A percentile compares a stretch with the other conserved stretches of the same genome.
phyloP scores from a whole-genome alignment of 2,113 vertebrate genomes.

The Lophochroa leadbeateri region DNA sequence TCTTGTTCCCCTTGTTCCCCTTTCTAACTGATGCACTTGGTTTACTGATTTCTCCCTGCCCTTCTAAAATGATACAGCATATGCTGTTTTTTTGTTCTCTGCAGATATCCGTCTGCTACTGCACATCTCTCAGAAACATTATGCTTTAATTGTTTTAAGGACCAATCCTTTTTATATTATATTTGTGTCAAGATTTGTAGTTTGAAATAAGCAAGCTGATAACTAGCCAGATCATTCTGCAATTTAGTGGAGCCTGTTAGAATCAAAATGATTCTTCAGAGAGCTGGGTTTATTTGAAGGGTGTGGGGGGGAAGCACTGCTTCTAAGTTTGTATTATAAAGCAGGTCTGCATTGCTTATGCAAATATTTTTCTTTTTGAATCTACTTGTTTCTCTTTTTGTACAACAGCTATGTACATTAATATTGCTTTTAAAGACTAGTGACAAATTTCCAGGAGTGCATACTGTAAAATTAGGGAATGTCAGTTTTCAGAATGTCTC shows the following conservation, averaged over 20 bases:
- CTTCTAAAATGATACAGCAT: neutral
- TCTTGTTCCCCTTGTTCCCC: neutral
- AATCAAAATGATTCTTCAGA: slow-evolving; percentile 22
- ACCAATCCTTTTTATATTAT: neutral
- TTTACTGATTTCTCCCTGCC: neutral
- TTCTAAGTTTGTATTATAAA: neutral
- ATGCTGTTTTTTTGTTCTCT: neutral
- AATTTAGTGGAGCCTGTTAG: neutral
- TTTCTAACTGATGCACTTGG: neutral
- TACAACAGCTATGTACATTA: neutral
- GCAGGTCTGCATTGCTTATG: neutral
- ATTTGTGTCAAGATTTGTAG: neutral
- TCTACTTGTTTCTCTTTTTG: neutral
- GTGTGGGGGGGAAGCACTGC: neutral
- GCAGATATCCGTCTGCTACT: neutral
- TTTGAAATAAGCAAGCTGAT: neutral
- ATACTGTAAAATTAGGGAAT: slow-evolving; percentile 27
- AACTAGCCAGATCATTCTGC: neutral
- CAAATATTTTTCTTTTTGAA: neutral
- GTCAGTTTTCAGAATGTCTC: slow-evolving; percentile 60
- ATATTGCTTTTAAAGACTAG: neutral
- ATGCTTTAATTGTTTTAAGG: neutral
- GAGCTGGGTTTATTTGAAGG: neutral
- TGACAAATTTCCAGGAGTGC: neutral
- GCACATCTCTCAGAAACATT: neutral